These are phyloP conservation scores for Stichopus horrens DNA, from an alignment of 53 echinoderm and acorn worm species.

Conservation along the genomic window DNA sequence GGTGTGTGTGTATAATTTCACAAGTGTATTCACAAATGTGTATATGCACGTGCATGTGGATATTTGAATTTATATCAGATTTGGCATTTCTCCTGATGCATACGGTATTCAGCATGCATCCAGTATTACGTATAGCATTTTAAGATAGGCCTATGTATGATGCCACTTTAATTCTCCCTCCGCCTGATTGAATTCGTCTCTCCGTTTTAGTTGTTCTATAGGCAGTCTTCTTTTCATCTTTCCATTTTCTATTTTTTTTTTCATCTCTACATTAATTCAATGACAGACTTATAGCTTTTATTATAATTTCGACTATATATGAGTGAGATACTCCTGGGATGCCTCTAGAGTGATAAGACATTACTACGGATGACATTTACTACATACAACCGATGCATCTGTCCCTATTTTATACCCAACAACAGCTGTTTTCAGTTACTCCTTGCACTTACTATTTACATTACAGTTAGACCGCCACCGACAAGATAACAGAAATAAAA, in stretches of 20 bases:
- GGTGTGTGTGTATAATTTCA: too few species aligned
- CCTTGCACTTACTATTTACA: background rate
- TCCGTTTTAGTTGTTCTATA: background rate
- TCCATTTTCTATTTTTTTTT: background rate
- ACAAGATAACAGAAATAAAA: background rate
- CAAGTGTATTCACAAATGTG: too few species aligned
- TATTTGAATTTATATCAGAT: too few species aligned
- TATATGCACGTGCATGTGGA: too few species aligned
- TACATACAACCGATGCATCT: conserved; percentile 18
- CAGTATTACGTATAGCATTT: too few species aligned
- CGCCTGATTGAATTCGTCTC: background rate
- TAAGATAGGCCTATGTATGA: background rate
- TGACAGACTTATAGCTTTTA: conserved; percentile 16
- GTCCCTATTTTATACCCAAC: conserved; percentile 26
- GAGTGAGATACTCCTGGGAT: conserved; percentile 22
- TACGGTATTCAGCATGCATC: too few species aligned
- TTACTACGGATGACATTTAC: conserved; percentile 34
- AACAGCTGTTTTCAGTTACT: conserved; percentile 36
- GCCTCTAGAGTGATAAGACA: conserved; percentile 19
- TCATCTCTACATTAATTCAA: background rate
- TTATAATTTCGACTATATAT: background rate
- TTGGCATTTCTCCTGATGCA: too few species aligned
- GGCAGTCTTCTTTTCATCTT: background rate
- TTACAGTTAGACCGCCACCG: background rate
- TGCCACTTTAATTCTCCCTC: background rate